Percentiles rank a stretch among this genome's conserved stretches.
These are phyloP conservation scores for Heliconius sara DNA, from an alignment of 2,888 invertebrate genomes.

Conservation along the genomic window DNA sequence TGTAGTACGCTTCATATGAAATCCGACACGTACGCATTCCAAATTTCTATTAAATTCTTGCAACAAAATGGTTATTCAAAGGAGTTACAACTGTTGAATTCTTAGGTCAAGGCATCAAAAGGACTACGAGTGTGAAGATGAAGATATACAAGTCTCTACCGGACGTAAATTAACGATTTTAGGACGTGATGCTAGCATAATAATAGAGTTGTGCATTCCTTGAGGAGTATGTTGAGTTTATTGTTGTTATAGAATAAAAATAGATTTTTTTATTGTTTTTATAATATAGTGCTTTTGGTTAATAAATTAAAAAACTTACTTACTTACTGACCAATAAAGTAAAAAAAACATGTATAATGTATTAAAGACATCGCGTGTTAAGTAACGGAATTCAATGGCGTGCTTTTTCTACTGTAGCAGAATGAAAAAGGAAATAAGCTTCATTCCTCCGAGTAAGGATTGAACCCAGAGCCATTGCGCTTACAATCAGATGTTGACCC, in stretches of 20 bases:
- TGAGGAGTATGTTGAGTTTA: background rate
- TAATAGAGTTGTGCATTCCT: constrained; percentile 38
- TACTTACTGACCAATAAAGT: no score
- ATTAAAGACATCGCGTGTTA: no score
- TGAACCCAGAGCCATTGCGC: no score
- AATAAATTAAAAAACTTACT: no score
- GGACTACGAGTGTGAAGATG: constrained; percentile 49
- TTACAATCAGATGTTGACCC: no score
- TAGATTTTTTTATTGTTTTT: no score
- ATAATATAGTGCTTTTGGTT: no score
- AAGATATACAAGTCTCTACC: constrained; percentile 16
- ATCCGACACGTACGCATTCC: background rate
- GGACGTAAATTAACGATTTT: constrained; percentile 64
- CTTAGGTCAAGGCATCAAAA: constrained; percentile 59
- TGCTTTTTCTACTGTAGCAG: no score
- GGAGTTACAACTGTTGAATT: constrained; percentile 24
- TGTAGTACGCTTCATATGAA: background rate
- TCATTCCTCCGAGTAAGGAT: no score
- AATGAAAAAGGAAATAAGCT: no score
- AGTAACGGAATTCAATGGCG: no score
- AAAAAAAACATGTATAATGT: no score
- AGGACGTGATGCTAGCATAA: constrained; percentile 53
- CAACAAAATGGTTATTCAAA: constrained; percentile 1
- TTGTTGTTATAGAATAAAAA: background rate
- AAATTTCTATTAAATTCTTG: background rate